phyloP scores from a whole-genome alignment of 53 echinoderm and acorn worm species.

The Apostichopus leukothele region DNA sequence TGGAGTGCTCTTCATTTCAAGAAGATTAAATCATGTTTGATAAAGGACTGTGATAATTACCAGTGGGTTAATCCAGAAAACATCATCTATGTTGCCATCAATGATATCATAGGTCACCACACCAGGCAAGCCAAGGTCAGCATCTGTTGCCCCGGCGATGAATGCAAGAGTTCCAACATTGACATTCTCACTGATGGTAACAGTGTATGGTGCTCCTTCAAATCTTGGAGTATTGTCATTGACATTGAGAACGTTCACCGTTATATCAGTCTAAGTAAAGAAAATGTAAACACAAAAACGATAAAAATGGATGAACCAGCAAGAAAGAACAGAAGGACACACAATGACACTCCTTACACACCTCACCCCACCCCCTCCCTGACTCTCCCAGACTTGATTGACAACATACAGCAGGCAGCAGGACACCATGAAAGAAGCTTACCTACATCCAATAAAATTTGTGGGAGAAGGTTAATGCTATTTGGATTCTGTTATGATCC shows the following conservation, averaged over 20 bases:
- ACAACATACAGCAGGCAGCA: too few species aligned
- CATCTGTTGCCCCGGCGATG: constrained; percentile 77
- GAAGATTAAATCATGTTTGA: too few species aligned
- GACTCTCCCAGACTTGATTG: too few species aligned
- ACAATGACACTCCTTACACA: too few species aligned
- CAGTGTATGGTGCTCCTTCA: constrained; percentile 67
- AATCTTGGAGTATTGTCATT: constrained; percentile 94
- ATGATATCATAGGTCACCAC: constrained; percentile 73
- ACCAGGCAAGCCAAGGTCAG: constrained; percentile 70
- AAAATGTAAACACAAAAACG: background rate
- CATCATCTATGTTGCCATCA: constrained; percentile 65
- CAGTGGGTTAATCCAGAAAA: constrained; percentile 65
- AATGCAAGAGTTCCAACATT: constrained; percentile 57
- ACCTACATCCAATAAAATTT: too few species aligned
- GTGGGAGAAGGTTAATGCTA: too few species aligned
- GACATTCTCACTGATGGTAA: constrained; percentile 72
- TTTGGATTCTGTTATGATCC: too few species aligned
- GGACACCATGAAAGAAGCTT: too few species aligned
- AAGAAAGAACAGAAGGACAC: too few species aligned
- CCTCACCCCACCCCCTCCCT: too few species aligned
- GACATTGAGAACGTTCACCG: constrained; percentile 79
- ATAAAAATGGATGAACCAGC: too few species aligned
- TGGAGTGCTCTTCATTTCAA: too few species aligned
- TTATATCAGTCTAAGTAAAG: constrained; percentile 63
- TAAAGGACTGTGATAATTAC: background rate